A percentile compares a stretch with the other conserved stretches of the same genome.
phyloP scores from a whole-genome alignment of 2,888 invertebrate genomes.

The Amaurobius ferox region DNA sequence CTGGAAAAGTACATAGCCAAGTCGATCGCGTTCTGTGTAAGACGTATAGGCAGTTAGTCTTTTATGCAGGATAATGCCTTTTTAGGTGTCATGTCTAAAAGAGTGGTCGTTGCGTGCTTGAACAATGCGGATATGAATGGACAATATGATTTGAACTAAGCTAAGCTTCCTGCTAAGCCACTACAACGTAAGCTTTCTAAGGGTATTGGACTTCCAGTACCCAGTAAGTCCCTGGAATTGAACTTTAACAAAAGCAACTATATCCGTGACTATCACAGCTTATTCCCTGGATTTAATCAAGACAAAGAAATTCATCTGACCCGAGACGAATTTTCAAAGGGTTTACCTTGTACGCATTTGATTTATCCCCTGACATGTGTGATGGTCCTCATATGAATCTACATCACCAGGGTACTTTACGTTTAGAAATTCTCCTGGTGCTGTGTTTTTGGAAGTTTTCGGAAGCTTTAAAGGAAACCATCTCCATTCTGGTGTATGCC shows the following conservation, averaged over 20 bases:
- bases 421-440: neutral
- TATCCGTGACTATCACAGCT: neutral
- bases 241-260: neutral
- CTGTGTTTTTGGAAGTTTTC: neutral
- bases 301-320: neutral
- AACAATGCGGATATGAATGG: no score
- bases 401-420: neutral
- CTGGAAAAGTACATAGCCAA: no score
- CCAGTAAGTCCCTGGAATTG: neutral
- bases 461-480: neutral
- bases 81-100: no score
- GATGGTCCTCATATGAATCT: neutral
- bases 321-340: constrained; percentile 1
- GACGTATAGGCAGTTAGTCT: no score
- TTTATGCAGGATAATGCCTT: no score
- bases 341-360: neutral
- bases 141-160: no score
- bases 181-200: neutral
- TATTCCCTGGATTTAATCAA: neutral
- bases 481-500: constrained; percentile 4
- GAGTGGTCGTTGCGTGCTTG: no score
- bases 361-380: constrained; percentile 12
- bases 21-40: no score
- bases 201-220: neutral
- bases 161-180: no score